Evolutionary conservation across 2,797 vertebrate species (phyloP), one percentile per base, ranked within the genome.

Genomic region (Cephalopachus bancanus): DNA sequence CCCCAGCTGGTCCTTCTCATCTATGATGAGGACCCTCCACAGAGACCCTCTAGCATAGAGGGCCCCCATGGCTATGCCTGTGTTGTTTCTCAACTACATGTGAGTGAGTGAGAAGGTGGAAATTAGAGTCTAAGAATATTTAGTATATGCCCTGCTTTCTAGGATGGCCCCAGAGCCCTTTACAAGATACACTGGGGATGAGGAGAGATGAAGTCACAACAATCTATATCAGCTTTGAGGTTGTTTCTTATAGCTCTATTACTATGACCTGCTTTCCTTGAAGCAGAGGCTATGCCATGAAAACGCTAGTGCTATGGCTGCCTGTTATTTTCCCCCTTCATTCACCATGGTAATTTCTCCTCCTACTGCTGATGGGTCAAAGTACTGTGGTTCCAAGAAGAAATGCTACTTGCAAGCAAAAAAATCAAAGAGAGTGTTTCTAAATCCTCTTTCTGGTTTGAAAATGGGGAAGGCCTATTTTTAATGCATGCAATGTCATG

Each of bases 331-430:
- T 33, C 7, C 16, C 11, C 24, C 72, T 80, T 33, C 10, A 19
- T 19, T 44, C 75, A 44, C 14, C 44, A 71, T 10, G 26, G 72
- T 15, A 6, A 28, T 37, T 85, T 90, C 28, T 96, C 33, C 11
- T 67, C 44, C 60, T 59, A 28, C 64, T 55, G 75, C 59, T 24
- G 37, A n/a, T n/a, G 91, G 81, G 71, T 72, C 65, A 59, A 89
- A 60, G 33, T 75, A 11, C 60, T 22, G 64, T 7, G 44, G 37
- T 72, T 91, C 75, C 55, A 53, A 87, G 89, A 94, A 91, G 28
- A 89, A 96, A 93, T 19, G 11, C 37, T 76, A 37, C 20, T 26
- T 87, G 15, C 30, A 96, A 95, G 76, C 15, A 57, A 89, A 74
- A 75, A 94, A 83, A 30, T 79, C 80, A 86, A 44, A 92, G 30